Conservation (phyloP, 2,888 invertebrate species). For the Perdita meconis region DNA sequence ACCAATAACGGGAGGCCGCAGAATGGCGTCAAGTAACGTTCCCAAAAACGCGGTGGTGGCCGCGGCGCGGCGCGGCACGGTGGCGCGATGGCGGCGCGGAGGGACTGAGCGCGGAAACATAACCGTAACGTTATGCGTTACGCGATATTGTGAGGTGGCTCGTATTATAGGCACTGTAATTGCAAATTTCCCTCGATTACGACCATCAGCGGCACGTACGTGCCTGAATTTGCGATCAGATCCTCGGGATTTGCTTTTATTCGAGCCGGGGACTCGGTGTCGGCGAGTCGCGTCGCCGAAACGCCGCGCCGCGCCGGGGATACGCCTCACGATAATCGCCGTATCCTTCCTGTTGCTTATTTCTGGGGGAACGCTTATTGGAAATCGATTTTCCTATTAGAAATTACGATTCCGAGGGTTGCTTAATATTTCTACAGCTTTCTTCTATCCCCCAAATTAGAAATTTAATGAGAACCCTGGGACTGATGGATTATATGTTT, state of each 20-base stretch:
- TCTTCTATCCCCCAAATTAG: no score
- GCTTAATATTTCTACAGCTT: no score
- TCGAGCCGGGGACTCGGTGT: constrained; percentile 54
- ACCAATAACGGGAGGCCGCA: constrained; percentile 31
- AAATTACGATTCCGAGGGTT: no score
- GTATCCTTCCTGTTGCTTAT: constrained; percentile 43
- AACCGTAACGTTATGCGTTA: constrained; percentile 67
- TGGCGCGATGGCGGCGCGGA: no score
- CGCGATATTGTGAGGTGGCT: constrained; percentile 50
- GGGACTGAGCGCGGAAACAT: constrained; percentile 47
- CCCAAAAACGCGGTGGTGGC: constrained; percentile 61
- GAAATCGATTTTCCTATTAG: constrained; percentile 52
- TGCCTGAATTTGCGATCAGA: constrained; percentile 71
- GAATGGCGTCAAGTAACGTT: constrained; percentile 33
- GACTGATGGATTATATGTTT: neutral
- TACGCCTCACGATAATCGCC: constrained; percentile 5
- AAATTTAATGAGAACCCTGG: no score
- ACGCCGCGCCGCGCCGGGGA: constrained; percentile 17
- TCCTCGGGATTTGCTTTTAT: constrained; percentile 69
- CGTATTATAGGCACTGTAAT: constrained; percentile 66
- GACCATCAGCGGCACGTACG: constrained; percentile 63
- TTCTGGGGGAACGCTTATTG: constrained; percentile 57
- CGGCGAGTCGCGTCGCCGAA: constrained; percentile 60
- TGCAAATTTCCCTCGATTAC: constrained; percentile 73
- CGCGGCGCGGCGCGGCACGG: no score